phyloP scores from a whole-genome alignment of 1,140 invertebrate genomes.

The Temnothorax curvispinosus region DNA sequence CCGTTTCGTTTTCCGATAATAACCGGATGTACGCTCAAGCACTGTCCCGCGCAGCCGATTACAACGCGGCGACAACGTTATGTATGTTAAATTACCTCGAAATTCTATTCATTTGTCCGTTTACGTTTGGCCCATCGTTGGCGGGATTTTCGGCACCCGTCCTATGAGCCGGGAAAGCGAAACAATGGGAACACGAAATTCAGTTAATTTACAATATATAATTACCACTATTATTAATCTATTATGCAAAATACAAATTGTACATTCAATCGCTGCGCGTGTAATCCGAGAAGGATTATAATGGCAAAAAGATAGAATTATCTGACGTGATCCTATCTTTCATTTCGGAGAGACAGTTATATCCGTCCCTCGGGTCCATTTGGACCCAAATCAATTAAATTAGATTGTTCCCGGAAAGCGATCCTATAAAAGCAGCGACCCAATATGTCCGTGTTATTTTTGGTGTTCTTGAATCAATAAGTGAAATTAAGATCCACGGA shows the following conservation, averaged over 20 bases:
- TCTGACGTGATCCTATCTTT: background rate
- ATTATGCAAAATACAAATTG: background rate
- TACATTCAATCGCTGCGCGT: background rate
- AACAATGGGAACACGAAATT: background rate
- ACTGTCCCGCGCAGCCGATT: constrained; percentile 34
- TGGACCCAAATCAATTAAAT: constrained; percentile 52
- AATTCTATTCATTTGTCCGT: constrained; percentile 58
- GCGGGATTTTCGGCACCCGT: constrained; percentile 16
- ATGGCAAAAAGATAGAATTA: background rate
- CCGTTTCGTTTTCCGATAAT: constrained; percentile 53
- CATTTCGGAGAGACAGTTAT: constrained; percentile 1
- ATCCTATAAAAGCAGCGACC: constrained; percentile 51
- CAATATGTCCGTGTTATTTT: constrained; percentile 37
- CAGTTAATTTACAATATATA: constrained; percentile 11
- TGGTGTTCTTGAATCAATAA: constrained; percentile 50
- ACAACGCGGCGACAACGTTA: constrained; percentile 39
- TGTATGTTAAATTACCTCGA: constrained; percentile 57
- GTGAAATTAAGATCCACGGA: constrained; percentile 43
- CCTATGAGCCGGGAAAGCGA: background rate
- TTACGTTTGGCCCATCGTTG: constrained; percentile 29
- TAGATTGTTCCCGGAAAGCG: constrained; percentile 47
- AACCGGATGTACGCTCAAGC: constrained; percentile 38
- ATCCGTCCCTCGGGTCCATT: constrained; percentile 22
- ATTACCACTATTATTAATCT: constrained; percentile 16
- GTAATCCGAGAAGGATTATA: background rate